phyloP scores from a whole-genome alignment of 30 jellyfish, hydroid and myxozoan species.

The Aurelia sp. region DNA sequence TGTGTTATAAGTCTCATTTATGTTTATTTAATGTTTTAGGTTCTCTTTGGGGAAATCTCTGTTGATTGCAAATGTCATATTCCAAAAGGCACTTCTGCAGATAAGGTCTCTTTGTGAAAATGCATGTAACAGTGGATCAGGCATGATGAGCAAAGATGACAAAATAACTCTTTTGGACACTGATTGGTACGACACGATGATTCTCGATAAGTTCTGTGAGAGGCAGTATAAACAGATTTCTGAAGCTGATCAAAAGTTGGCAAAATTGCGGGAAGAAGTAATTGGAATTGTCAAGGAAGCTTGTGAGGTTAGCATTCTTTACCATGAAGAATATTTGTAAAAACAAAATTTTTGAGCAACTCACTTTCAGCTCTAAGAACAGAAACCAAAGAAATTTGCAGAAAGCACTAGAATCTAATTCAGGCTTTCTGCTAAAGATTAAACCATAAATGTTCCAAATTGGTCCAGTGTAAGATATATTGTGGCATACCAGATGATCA shows the following conservation, averaged over 20 bases:
- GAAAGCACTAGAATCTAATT: too few species aligned
- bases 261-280: constrained; percentile 28
- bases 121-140: constrained; percentile 62
- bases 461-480: too few species aligned
- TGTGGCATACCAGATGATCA: too few species aligned
- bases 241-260: constrained; percentile 32
- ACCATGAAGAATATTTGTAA: too few species aligned
- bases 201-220: constrained; percentile 59
- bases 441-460: too few species aligned
- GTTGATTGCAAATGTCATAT: constrained; percentile 29
- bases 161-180: constrained; percentile 25
- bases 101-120: constrained; percentile 37
- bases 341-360: too few species aligned
- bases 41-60: constrained; percentile 2
- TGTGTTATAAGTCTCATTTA: too few species aligned
- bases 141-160: constrained; percentile 4
- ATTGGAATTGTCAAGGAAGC: constrained; percentile 34
- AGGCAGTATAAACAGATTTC: constrained; percentile 42
- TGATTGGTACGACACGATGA: constrained; percentile 34
- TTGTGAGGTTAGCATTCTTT: constrained; percentile 64
- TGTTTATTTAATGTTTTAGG: neutral
- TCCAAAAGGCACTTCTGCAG: constrained; percentile 62
- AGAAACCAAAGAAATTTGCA: too few species aligned
- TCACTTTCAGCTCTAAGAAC: too few species aligned
- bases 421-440: too few species aligned